Conservation (phyloP, 2,888 invertebrate genomes). For the Pollenia amentaria region DNA sequence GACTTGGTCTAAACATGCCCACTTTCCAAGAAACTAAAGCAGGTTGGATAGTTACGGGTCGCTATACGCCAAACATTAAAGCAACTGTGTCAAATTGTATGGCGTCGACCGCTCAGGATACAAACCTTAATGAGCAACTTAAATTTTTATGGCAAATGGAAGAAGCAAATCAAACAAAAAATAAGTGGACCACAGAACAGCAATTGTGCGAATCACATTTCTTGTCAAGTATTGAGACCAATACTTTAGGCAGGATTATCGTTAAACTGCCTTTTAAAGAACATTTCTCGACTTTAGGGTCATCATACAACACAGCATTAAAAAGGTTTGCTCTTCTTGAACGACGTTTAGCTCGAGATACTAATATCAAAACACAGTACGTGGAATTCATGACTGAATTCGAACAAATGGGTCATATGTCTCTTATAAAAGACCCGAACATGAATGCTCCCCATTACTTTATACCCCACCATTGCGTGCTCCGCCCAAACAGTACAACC, state of each 20-base stretch:
- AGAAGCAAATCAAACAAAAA: slow-evolving; percentile 3
- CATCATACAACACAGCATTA: slow-evolving; percentile 22
- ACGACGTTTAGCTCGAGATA: slow-evolving; percentile 18
- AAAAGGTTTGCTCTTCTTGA: slow-evolving; percentile 32
- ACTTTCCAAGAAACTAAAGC: slow-evolving; percentile 37
- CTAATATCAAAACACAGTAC: slow-evolving; percentile 33
- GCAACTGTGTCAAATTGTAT: neutral
- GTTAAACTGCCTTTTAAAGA: slow-evolving; percentile 32
- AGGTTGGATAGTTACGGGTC: slow-evolving; percentile 28
- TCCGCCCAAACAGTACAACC: slow-evolving; percentile 22
- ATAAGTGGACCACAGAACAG: slow-evolving; percentile 31
- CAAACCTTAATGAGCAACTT: slow-evolving; percentile 21
- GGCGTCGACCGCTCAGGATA: neutral
- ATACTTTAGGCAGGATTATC: slow-evolving; percentile 20
- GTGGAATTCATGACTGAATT: slow-evolving; percentile 28
- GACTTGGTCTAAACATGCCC: slow-evolving; percentile 13
- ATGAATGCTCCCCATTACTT: slow-evolving; percentile 20
- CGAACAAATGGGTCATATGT: slow-evolving; percentile 48
- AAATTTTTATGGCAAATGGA: slow-evolving; percentile 44
- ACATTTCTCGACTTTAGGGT: slow-evolving; percentile 24
- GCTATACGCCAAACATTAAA: slow-evolving; percentile 11
- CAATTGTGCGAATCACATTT: slow-evolving; percentile 40
- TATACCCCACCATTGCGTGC: slow-evolving; percentile 41
- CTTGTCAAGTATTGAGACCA: slow-evolving; percentile 7
- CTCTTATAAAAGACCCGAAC: slow-evolving; percentile 8